These are phyloP conservation scores for Lepidocyrtinus sp. DNA, from an alignment of 2,888 invertebrate genomes.

Conservation along the genomic window DNA sequence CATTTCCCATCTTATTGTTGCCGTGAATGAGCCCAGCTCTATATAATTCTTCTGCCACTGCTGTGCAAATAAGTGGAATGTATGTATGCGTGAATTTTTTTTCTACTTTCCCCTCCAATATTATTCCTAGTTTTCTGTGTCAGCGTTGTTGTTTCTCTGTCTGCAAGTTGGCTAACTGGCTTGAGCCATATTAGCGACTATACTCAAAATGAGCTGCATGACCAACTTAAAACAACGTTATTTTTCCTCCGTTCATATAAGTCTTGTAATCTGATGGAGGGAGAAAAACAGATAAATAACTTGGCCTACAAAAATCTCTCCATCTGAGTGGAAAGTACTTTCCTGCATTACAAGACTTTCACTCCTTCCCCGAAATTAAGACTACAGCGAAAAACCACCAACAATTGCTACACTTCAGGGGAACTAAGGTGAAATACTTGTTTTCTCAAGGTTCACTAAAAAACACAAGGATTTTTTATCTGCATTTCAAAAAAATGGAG, in stretches of 20 bases:
- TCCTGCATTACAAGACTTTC: background rate
- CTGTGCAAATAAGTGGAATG: background rate
- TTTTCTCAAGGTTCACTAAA: background rate
- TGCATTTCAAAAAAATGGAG: too few relatives aligned
- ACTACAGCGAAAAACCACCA: background rate
- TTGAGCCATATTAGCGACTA: background rate
- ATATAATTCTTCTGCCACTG: background rate
- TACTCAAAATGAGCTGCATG: too few relatives aligned
- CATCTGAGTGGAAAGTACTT: background rate
- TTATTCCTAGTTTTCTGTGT: slow-evolving; percentile 15
- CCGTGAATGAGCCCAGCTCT: slow-evolving; percentile 2
- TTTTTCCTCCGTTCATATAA: background rate
- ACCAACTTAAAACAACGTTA: background rate
- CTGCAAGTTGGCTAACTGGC: slow-evolving; percentile 17
- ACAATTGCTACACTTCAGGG: background rate
- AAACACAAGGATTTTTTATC: too few relatives aligned
- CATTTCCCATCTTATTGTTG: slow-evolving; percentile 28
- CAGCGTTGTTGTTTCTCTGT: slow-evolving; percentile 20
- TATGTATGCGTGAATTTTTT: slow-evolving; percentile 11
- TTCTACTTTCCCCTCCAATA: background rate
- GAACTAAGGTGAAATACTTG: background rate
- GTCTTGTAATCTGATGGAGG: background rate
- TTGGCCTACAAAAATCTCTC: background rate
- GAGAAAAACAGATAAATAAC: slow-evolving; percentile 3
- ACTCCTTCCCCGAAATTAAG: background rate